Conservation (phyloP, 2,113 vertebrate species). For the Scytalopus superciliaris region DNA sequence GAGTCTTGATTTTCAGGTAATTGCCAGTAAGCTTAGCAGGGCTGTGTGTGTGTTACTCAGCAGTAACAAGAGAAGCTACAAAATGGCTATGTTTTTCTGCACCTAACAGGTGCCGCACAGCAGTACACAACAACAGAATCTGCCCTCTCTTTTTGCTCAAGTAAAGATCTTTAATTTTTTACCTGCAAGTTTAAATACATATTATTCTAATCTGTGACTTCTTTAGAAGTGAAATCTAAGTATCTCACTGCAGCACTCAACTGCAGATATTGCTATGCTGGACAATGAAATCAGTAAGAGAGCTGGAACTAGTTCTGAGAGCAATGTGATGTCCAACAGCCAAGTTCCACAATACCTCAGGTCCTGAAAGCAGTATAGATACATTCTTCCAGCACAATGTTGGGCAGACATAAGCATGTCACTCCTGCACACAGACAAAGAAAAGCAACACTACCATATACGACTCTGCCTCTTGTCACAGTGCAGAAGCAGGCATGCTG, state of each 20-base stretch:
- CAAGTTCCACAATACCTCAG: not conserved
- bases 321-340: not conserved
- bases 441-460: not conserved
- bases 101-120: not conserved
- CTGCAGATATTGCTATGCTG: not conserved
- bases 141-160: not conserved
- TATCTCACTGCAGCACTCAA: not conserved
- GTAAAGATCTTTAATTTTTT: not conserved
- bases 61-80: not conserved
- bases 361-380: not conserved
- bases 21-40: not conserved
- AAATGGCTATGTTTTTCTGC: not conserved
- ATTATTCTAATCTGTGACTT: not conserved
- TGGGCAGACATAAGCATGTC: not conserved
- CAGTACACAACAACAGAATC: not conserved
- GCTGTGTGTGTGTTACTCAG: fast-evolving
- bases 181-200: not conserved
- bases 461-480: not conserved
- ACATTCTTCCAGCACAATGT: not conserved
- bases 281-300: not conserved
- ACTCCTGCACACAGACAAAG: fast-evolving
- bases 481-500: not conserved
- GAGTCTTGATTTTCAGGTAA: not conserved
- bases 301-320: not conserved
- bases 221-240: not conserved